Percentiles rank a stretch among this genome's conserved stretches.
Evolutionary conservation across 2,888 invertebrate species (phyloP).

Genomic region (Scaeva pyrastri): DNA sequence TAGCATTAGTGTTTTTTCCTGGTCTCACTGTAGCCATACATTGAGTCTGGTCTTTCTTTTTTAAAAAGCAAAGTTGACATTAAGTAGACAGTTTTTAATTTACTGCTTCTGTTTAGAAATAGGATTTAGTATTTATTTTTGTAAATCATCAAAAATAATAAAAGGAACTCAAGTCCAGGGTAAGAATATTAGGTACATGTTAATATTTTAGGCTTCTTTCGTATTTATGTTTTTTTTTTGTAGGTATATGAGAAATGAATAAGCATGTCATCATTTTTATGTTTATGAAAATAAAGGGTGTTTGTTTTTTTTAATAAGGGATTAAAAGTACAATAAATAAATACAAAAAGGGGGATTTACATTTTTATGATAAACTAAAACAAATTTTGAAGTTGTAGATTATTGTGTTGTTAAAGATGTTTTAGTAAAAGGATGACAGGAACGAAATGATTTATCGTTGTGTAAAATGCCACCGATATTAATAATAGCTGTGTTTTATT

Average conservation of each 20-base stretch:
- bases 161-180: neutral
- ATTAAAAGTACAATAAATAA: neutral
- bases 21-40: neutral
- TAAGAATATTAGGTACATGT: neutral
- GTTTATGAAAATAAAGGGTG: neutral
- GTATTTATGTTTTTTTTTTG: neutral
- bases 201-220: neutral
- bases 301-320: neutral
- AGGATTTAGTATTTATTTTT: neutral
- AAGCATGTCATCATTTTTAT: neutral
- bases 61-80: neutral
- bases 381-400: slow-evolving; percentile 10
- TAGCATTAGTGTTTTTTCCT: neutral
- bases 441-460: neutral
- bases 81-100: slow-evolving; percentile 31
- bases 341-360: neutral
- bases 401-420: neutral
- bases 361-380: slow-evolving; percentile 6
- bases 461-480: neutral
- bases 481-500: no score
- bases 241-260: no score
- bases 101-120: slow-evolving; percentile 5
- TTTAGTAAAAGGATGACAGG: neutral
- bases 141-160: neutral
- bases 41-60: neutral